Percentiles rank a stretch among this genome's conserved stretches.
Conservation (phyloP, 2,888 invertebrate genomes). For the Oxystoma pomonae region DNA sequence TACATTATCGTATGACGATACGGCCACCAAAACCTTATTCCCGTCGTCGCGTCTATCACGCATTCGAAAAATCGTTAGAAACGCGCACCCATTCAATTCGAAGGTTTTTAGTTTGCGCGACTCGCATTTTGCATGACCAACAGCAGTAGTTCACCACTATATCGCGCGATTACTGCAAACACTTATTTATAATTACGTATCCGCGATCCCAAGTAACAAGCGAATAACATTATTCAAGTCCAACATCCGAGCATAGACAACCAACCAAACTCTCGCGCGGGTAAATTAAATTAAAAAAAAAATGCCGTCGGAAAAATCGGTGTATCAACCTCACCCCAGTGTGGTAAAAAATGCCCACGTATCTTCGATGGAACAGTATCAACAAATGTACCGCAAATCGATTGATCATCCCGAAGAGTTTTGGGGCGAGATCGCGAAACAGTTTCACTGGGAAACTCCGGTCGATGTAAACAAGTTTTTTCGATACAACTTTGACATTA, state of each 20-base stretch:
- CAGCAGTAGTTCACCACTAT: not conserved
- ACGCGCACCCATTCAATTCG: not conserved
- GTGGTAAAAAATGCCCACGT: constrained; percentile 60
- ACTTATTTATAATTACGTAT: not conserved
- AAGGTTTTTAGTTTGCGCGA: not conserved
- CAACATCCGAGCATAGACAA: not conserved
- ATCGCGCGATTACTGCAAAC: not conserved
- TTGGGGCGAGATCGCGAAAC: constrained; percentile 89
- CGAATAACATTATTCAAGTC: too few species aligned
- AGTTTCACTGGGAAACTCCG: constrained; percentile 89
- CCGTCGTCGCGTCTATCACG: not conserved
- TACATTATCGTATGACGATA: too few species aligned
- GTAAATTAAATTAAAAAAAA: constrained; percentile 11
- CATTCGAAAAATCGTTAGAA: not conserved
- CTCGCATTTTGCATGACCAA: not conserved
- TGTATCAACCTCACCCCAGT: constrained; percentile 57
- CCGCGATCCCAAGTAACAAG: too few species aligned
- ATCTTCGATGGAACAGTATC: constrained; percentile 70
- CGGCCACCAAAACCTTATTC: too few species aligned
- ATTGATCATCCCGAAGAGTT: constrained; percentile 85
- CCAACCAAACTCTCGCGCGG: not conserved
- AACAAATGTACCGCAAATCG: constrained; percentile 78
- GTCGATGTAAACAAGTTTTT: constrained; percentile 72
- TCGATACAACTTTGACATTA: constrained; percentile 87
- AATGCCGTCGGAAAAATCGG: constrained; percentile 56